Percentiles rank a stretch among this genome's conserved stretches.
Evolutionary conservation across 2,888 invertebrate genomes (phyloP).

Genomic region (Graphium colonna): DNA sequence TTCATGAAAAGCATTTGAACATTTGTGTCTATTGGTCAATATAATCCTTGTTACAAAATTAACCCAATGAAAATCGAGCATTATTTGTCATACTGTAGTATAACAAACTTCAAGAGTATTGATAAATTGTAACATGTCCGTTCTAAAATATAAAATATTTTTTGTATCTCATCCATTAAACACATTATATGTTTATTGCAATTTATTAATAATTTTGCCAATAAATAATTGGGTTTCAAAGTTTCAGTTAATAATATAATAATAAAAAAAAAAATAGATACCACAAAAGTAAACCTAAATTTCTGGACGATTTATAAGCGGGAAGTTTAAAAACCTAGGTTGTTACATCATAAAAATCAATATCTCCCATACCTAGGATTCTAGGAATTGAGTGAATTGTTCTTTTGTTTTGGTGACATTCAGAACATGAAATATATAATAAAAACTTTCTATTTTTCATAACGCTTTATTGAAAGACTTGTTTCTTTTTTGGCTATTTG

Average conservation of each 20-base stretch:
- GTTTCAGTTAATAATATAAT: too few relatives aligned
- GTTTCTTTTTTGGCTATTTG: constrained; percentile 45
- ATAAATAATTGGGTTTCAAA: too few relatives aligned
- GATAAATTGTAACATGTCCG: neutral
- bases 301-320: constrained; percentile 30
- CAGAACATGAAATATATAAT: constrained; percentile 11
- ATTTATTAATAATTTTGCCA: too few relatives aligned
- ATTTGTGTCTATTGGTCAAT: constrained; percentile 2
- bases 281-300: too few relatives aligned
- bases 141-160: constrained; percentile 3
- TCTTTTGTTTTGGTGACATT: constrained; percentile 3
- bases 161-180: neutral
- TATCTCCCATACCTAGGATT: constrained; percentile 24
- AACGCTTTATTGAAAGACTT: constrained; percentile 23
- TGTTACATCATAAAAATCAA: constrained; percentile 46
- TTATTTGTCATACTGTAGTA: neutral
- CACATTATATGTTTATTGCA: neutral
- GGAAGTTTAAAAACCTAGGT: constrained; percentile 40
- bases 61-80: neutral
- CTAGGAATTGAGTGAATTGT: constrained; percentile 1
- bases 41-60: neutral
- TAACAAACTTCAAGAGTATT: constrained; percentile 1
- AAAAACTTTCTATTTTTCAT: constrained; percentile 2
- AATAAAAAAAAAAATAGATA: too few relatives aligned
- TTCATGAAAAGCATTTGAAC: neutral